phyloP scores from a whole-genome alignment of 2,113 vertebrate genomes.

The Trematocara zebra region DNA sequence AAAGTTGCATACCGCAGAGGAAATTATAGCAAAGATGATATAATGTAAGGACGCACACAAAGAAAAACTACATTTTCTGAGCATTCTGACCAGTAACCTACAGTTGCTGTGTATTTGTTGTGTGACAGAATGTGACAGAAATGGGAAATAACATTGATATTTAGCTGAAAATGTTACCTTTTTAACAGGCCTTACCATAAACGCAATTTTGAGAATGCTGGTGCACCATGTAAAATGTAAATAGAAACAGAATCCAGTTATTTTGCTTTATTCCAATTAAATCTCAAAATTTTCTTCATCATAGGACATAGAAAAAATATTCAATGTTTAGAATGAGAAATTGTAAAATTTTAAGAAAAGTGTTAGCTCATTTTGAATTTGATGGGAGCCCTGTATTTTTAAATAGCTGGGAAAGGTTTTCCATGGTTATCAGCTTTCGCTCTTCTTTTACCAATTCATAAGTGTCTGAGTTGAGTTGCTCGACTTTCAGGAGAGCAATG shows the following conservation, averaged over 20 bases:
- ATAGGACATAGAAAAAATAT: neutral
- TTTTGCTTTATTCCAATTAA: neutral
- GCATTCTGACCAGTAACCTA: neutral
- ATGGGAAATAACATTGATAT: neutral
- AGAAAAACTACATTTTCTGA: neutral
- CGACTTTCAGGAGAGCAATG: neutral
- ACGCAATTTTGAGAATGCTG: neutral
- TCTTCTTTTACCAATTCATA: neutral
- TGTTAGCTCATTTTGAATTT: neutral
- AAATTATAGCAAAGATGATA: neutral
- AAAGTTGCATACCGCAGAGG: neutral
- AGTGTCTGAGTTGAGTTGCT: neutral
- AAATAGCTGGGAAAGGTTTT: neutral
- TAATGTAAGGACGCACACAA: neutral
- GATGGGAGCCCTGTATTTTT: neutral
- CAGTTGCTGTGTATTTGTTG: neutral
- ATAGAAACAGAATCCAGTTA: neutral
- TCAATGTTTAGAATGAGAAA: neutral
- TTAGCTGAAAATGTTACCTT: neutral
- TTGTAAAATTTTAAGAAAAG: neutral
- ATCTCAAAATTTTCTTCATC: neutral
- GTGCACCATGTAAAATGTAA: neutral
- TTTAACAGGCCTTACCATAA: neutral
- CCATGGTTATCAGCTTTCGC: neutral
- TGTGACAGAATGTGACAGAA: neutral